Base-by-base conservation (phyloP, 2,888 invertebrate species). In the Psylliodes chrysocephalus region DNA sequence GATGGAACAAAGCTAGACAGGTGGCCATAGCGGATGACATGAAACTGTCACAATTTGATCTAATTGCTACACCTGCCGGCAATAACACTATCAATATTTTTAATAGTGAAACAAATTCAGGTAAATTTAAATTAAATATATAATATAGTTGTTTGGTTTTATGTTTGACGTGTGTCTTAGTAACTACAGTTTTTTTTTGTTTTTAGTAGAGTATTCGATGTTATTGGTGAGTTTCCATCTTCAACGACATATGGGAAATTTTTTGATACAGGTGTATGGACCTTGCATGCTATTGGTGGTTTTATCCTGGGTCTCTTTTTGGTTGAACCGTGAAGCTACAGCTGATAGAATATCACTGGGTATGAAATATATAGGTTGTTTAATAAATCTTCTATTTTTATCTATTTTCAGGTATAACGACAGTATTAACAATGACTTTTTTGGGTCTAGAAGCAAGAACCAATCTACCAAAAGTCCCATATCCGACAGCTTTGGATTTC, bases 231-330 rank as follows among this genome's bases (percentile, higher is more conserved):
- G 90, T 75, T 92, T 93, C 76, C 90, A 90, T 80, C 85, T 93
- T 30, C 89, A 90, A 80, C 85, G 94, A 2, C 92, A 92, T 80
- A 91, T 92, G 88, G 93, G 93, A n/a, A 92, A 92, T 81, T 94
- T 93, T 79, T 84, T 94, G 40, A 91, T 94, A 72, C 93, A 94
- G 84, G 93, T 93, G 7, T 94, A 94, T 78, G 90, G 93, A 0
- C 94, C 94, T 0, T 94, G 93, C 75, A 89, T 92, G 42, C 85
- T 94, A 49, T 86, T 94, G 12, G 93, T 93, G 1, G 90, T 93
- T n/a, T 85, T 94, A 2, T 93, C 93, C 0, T 94, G 94, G 94
- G 93, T 94, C 0, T 92, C 93, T 1, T 91, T 91, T 77, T 93
- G 92, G 93, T 85, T 93, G 38, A 93, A 93, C 82, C 84, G 93